Evolutionary conservation across 2,888 invertebrate species (phyloP).

Genomic region (Campoplex capitator): DNA sequence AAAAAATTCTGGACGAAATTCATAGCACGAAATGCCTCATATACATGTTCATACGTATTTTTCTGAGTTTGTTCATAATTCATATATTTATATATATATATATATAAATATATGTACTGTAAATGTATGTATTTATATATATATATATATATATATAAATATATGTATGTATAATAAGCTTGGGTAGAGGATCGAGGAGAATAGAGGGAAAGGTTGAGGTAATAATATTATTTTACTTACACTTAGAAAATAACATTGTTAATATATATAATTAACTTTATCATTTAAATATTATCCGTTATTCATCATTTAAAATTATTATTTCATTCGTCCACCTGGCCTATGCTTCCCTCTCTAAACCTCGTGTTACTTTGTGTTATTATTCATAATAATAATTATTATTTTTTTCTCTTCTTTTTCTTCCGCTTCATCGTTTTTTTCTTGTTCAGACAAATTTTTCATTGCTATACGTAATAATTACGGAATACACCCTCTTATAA

Average conservation of each 20-base stretch:
- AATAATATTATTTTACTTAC: constrained; percentile 76
- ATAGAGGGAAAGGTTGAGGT: constrained; percentile 47
- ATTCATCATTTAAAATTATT: constrained; percentile 75
- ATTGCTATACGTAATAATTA: constrained; percentile 76
- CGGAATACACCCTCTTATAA: constrained; percentile 81
- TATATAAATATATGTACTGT: constrained; percentile 74
- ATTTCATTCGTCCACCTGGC: constrained; percentile 79
- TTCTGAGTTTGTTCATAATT: constrained; percentile 48
- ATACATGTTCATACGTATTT: constrained; percentile 48
- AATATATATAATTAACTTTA: constrained; percentile 74
- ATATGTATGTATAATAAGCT: constrained; percentile 74
- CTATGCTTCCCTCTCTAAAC: constrained; percentile 71
- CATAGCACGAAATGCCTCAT: constrained; percentile 8
- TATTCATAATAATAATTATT: not conserved
- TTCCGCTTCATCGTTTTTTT: constrained; percentile 44
- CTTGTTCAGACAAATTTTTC: constrained; percentile 64
- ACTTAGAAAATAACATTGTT: constrained; percentile 81
- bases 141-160: constrained; percentile 70
- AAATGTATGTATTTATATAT: too few relatives aligned
- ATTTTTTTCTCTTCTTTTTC: not conserved
- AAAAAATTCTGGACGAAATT: constrained; percentile 5
- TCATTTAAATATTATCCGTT: constrained; percentile 76
- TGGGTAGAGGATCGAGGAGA: constrained; percentile 58
- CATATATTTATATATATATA: constrained; percentile 71
- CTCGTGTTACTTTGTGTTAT: constrained; percentile 52